Percentiles rank a stretch among this genome's conserved stretches.
phyloP scores from a whole-genome alignment of 2,888 invertebrate genomes.

The Drosophila anomalipes region DNA sequence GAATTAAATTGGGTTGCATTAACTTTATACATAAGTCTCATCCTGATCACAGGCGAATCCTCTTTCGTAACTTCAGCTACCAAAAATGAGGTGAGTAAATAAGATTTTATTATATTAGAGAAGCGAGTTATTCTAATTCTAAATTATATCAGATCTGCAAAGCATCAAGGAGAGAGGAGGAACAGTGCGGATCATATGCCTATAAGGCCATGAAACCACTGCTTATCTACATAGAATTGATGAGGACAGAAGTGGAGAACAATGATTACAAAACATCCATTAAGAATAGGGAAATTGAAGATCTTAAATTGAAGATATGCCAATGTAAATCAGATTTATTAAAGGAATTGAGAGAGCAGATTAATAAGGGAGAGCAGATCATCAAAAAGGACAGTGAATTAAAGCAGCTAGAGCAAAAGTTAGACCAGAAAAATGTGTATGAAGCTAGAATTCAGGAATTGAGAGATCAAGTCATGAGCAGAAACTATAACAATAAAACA shows the following conservation, averaged over 20 bases:
- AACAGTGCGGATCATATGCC: background rate
- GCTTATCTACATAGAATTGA: background rate
- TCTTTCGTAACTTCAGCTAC: background rate
- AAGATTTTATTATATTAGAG: too few species aligned
- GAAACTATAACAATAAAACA: too few species aligned
- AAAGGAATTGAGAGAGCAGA: background rate
- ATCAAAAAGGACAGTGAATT: background rate
- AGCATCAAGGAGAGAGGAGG: background rate
- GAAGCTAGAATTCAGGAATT: background rate
- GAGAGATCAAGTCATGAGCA: too few species aligned
- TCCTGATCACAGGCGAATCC: background rate
- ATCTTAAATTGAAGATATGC: accelerated
- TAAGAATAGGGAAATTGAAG: background rate
- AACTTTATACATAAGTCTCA: background rate
- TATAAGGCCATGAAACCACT: accelerated
- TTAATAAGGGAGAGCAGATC: background rate
- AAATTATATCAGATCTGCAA: too few species aligned
- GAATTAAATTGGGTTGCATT: background rate
- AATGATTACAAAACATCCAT: background rate
- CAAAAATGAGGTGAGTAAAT: too few species aligned
- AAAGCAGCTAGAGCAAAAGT: too few species aligned
- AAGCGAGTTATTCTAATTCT: too few species aligned
- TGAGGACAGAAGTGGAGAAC: background rate
- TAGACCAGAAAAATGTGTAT: background rate
- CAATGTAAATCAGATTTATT: background rate